Evolutionary conservation across 2,797 vertebrate genomes (phyloP), one percentile per base, ranked within the genome.

Genomic region (Orientallactaga sibirica): DNA sequence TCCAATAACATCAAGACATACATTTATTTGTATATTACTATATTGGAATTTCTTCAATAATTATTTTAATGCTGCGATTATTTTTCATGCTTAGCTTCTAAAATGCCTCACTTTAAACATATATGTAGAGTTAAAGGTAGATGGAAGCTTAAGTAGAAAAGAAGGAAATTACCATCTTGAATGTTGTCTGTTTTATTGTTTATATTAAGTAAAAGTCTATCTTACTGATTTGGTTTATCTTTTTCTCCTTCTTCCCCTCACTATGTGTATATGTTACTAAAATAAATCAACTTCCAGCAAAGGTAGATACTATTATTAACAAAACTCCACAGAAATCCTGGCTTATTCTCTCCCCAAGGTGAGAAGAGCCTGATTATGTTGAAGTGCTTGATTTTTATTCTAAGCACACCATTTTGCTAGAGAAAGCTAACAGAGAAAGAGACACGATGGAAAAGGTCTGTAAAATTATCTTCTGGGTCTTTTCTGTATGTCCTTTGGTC

Each of bases 41-140:
- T 88, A 73, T 48, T 80, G 43, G 62, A 73, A 83, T 33, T 24
- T n/a, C 61, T 52, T 68, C 43, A 43, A 64, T 82, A 73, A 12
- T 74, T 48, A 79, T 74, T 43, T 37, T 27, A 91, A 20, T 77
- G 78, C 33, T 58, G 58, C 14, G 24, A 43, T 62, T 91, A 43
- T 20, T 81, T 74, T 87, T 83, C 48, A 84, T 29, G 61, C 5
- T 88, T 90, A 68, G 14, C 20, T 84, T 86, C 33, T 74, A 74
- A 7, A 0, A 70, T 19, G 37, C 20, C 64, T 5, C n/a, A 75
- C 62, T 91, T 90, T 91, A 89, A 29, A 68, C n/a, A 22, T 1
- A 66, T 83, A 80, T 95, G 9, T 61, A 75, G 61, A 88, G 29
- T 61, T 87, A 55, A 92, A 88, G 48, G 82, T 64, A 73, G 7